Conservation (phyloP, 2,797 vertebrate genomes). For the Chelon labrosus region DNA sequence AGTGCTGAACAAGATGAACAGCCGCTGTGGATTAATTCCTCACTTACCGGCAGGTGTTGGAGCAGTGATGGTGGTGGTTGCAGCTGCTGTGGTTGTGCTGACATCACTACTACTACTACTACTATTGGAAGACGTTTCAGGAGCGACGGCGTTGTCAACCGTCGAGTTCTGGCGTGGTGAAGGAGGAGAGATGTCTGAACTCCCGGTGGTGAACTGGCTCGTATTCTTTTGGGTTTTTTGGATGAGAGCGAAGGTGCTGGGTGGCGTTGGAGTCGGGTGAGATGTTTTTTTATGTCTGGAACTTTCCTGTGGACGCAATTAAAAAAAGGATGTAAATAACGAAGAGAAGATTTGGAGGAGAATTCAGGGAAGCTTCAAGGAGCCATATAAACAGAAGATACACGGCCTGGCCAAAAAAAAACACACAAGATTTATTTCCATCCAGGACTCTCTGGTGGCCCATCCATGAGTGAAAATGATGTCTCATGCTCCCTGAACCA, state of each 20-base stretch:
- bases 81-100: background rate
- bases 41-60: slow-evolving; percentile 77
- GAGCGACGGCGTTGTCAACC: slow-evolving; percentile 17
- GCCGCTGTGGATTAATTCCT: background rate
- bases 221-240: slow-evolving; percentile 70
- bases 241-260: slow-evolving; percentile 60
- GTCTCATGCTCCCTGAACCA: too few species aligned
- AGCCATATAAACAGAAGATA: background rate
- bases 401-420: too few species aligned
- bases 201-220: slow-evolving; percentile 65
- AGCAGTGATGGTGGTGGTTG: slow-evolving; percentile 22
- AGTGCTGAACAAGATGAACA: slow-evolving; percentile 20
- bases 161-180: slow-evolving; percentile 64
- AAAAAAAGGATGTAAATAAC: background rate
- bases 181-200: slow-evolving; percentile 26
- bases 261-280: slow-evolving; percentile 23
- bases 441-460: too few species aligned
- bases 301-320: slow-evolving; percentile 67
- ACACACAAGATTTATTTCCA: too few species aligned
- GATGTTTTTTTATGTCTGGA: slow-evolving; percentile 9
- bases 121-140: slow-evolving; percentile 64
- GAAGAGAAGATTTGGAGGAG: too few species aligned
- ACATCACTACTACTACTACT: slow-evolving; percentile 62
- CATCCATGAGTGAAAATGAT: too few species aligned
- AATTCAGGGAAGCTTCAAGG: background rate